phyloP scores from a whole-genome alignment of 2,888 invertebrate genomes.

The Hyposoter dolosus region DNA sequence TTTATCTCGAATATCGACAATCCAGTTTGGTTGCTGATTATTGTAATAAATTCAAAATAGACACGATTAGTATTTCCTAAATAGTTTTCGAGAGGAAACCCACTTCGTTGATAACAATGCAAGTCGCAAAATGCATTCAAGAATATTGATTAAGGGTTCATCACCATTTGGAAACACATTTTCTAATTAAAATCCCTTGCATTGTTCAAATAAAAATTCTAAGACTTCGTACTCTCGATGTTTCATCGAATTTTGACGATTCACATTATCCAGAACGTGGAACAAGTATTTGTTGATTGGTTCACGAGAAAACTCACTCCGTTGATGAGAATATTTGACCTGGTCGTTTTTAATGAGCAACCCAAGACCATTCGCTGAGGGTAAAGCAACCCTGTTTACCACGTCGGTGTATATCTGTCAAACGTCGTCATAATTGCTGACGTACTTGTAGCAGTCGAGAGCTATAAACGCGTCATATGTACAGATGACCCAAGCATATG shows the following conservation, averaged over 20 bases:
- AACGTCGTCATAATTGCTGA: constrained; percentile 79
- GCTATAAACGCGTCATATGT: constrained; percentile 16
- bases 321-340: constrained; percentile 59
- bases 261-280: not conserved
- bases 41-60: too few species aligned
- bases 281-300: not conserved
- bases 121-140: too few species aligned
- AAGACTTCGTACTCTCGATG: not conserved
- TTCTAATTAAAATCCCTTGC: not conserved
- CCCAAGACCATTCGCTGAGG: constrained; percentile 55
- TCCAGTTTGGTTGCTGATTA: too few species aligned
- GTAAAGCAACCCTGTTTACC: constrained; percentile 61
- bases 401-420: constrained; percentile 72
- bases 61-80: too few species aligned
- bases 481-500: constrained; percentile 55
- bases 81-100: too few species aligned
- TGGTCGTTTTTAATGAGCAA: constrained; percentile 72
- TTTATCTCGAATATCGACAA: not conserved
- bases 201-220: not conserved
- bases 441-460: constrained; percentile 68
- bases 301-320: constrained; percentile 13
- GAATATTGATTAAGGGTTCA: too few species aligned
- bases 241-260: not conserved
- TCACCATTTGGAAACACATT: not conserved
- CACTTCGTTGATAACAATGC: too few species aligned